A percentile compares a stretch with the other conserved stretches of the same genome.
phyloP scores from a whole-genome alignment of 2,888 invertebrate genomes.

The Stomorhina lunata region DNA sequence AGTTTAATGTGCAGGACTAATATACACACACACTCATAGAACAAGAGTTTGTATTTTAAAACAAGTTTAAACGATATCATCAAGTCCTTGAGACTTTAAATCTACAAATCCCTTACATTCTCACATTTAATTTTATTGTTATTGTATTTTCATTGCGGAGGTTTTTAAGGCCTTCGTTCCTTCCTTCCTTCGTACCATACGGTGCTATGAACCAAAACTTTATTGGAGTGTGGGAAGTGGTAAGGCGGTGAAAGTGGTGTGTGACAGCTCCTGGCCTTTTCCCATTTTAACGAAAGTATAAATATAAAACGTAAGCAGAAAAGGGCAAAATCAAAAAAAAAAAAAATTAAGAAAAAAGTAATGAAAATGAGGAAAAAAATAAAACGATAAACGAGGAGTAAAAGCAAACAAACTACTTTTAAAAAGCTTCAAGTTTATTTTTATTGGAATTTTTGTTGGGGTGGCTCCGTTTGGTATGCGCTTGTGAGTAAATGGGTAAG shows the following conservation, averaged over 20 bases:
- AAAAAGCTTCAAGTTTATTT: slow-evolving; percentile 56
- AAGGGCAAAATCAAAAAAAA: slow-evolving; percentile 15
- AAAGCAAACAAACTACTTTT: slow-evolving; percentile 57
- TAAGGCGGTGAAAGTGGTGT: slow-evolving; percentile 46
- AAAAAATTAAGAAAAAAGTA: neutral
- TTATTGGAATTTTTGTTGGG: slow-evolving; percentile 54
- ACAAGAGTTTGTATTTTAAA: slow-evolving; percentile 9
- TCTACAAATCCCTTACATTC: slow-evolving; percentile 61
- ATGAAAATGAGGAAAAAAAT: slow-evolving; percentile 17
- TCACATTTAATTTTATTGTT: slow-evolving; percentile 64
- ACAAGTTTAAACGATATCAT: slow-evolving; percentile 57
- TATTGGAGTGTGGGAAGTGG: slow-evolving; percentile 12
- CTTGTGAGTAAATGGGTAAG: neutral
- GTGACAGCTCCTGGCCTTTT: slow-evolving; percentile 47
- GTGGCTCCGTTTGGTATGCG: neutral
- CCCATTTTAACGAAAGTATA: slow-evolving; percentile 42
- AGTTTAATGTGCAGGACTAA: no score
- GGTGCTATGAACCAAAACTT: neutral
- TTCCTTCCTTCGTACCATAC: neutral
- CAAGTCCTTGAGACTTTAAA: slow-evolving; percentile 62
- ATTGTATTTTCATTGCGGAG: slow-evolving; percentile 59
- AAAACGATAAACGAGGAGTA: slow-evolving; percentile 38
- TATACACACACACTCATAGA: neutral
- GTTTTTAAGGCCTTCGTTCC: slow-evolving; percentile 14
- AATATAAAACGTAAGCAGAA: slow-evolving; percentile 51